Percentiles rank a stretch among this genome's conserved stretches.
These are phyloP conservation scores for Enteromius mattozi DNA, from an alignment of 2,797 vertebrate genomes.

Conservation along the genomic window DNA sequence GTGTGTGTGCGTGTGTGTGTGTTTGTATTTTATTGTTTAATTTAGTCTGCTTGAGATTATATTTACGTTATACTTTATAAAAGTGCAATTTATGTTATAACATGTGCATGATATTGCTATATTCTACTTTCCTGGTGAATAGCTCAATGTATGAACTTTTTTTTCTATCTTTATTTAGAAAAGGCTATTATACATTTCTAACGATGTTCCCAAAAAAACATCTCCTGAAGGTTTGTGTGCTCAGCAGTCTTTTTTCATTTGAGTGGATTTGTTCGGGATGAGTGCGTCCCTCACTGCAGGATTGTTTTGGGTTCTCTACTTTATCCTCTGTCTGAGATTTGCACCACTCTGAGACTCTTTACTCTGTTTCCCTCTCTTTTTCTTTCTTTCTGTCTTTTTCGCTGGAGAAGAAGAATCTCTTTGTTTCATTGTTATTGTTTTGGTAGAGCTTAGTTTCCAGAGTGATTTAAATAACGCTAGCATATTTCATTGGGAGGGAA, in stretches of 20 bases:
- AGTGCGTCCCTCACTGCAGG: constrained; percentile 27
- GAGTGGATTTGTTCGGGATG: constrained; percentile 44
- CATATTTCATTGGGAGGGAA: neutral
- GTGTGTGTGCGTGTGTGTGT: neutral
- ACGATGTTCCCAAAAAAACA: neutral
- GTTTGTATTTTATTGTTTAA: neutral
- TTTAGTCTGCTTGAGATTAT: neutral
- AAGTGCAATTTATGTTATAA: neutral
- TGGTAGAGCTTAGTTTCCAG: constrained; percentile 10
- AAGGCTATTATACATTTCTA: neutral
- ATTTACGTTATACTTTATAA: neutral
- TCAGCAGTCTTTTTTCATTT: constrained; percentile 21
- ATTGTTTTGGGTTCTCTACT: constrained; percentile 34
- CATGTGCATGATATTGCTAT: neutral
- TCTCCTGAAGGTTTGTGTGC: constrained; percentile 21
- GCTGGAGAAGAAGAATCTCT: constrained; percentile 8
- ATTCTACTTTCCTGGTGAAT: neutral
- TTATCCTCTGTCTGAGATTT: constrained; percentile 39
- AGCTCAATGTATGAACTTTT: neutral
- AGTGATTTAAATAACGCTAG: constrained; percentile 2
- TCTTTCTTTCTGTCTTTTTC: constrained; percentile 6
- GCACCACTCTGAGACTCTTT: constrained; percentile 34
- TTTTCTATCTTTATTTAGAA: neutral
- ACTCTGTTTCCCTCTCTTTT: constrained; percentile 9
- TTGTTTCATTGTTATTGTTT: constrained; percentile 11